These are phyloP conservation scores for Nesogale talazaci DNA, from an alignment of 2,113 vertebrate species.

Conservation along the genomic window DNA sequence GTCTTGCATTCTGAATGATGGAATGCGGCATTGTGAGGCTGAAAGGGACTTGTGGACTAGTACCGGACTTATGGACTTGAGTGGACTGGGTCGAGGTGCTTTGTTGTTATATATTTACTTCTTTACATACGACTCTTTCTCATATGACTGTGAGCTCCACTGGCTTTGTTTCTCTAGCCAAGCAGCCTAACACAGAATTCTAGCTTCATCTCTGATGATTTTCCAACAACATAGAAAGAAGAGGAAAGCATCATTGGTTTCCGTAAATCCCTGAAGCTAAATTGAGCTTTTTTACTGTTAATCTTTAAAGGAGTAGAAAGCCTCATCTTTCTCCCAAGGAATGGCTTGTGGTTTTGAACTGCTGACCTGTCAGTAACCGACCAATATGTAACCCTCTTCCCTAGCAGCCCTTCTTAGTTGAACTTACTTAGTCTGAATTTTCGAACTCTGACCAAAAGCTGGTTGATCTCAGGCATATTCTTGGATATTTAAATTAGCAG, in stretches of 20 bases:
- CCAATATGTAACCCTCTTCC: too few relatives aligned
- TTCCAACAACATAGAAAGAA: constrained; percentile 40
- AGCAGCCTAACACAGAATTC: background rate
- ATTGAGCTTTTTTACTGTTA: background rate
- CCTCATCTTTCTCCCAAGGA: background rate
- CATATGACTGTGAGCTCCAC: too few relatives aligned
- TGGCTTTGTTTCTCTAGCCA: too few relatives aligned
- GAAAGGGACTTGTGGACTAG: too few relatives aligned
- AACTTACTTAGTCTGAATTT: background rate
- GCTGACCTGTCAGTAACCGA: background rate
- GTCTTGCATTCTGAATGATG: too few relatives aligned
- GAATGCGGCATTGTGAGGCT: too few relatives aligned
- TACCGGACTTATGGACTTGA: too few relatives aligned
- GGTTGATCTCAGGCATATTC: background rate
- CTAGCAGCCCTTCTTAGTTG: too few relatives aligned
- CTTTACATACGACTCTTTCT: too few relatives aligned
- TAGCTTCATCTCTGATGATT: constrained; percentile 43
- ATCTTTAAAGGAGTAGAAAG: background rate
- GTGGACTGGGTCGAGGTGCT: too few relatives aligned
- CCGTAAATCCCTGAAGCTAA: constrained; percentile 65
- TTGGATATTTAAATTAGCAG: constrained; percentile 33
- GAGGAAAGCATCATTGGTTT: constrained; percentile 13
- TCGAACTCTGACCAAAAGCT: background rate
- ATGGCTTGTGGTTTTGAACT: background rate
- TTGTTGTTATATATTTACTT: too few relatives aligned